phyloP scores from a whole-genome alignment of 35 echinoderm and acorn worm species.

The Ptychodera flava region DNA sequence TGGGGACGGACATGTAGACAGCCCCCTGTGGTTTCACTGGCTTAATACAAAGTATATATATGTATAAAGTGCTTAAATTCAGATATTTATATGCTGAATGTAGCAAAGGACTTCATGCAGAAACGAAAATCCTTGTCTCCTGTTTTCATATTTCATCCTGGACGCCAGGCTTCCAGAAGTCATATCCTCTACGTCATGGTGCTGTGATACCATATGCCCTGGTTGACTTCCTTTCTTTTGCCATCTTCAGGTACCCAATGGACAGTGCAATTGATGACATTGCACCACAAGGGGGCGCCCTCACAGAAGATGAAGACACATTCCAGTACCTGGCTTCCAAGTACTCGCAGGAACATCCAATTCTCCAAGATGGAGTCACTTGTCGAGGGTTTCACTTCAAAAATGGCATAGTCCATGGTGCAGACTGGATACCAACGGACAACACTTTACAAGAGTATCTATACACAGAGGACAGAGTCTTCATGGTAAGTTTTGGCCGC shows the following conservation, averaged over 20 bases:
- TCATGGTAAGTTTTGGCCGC: slow-evolving; percentile 95
- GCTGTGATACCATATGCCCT: no score
- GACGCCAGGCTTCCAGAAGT: no score
- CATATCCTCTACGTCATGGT: no score
- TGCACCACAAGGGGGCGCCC: slow-evolving; percentile 29
- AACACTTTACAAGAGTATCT: slow-evolving; percentile 86
- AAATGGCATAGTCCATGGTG: slow-evolving; percentile 33
- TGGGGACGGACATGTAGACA: no score
- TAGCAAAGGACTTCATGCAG: no score
- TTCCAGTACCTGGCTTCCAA: slow-evolving; percentile 52
- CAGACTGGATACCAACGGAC: slow-evolving; percentile 22
- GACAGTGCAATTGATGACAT: slow-evolving; percentile 29
- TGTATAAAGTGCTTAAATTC: no score
- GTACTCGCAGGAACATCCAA: slow-evolving; percentile 57
- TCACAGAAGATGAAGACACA: slow-evolving; percentile 68
- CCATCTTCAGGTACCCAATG: slow-evolving; percentile 58
- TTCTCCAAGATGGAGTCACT: slow-evolving; percentile 31
- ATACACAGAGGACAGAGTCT: slow-evolving; percentile 39
- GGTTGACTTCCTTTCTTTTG: slow-evolving; percentile 2
- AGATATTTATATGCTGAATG: no score
- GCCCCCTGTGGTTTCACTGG: no score
- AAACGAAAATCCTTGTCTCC: no score
- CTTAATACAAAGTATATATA: no score
- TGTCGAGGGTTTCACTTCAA: slow-evolving; percentile 45
- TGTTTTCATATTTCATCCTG: no score